Evolutionary conservation across 2,797 vertebrate species (phyloP).

Genomic region (Bradypodion ventrale): DNA sequence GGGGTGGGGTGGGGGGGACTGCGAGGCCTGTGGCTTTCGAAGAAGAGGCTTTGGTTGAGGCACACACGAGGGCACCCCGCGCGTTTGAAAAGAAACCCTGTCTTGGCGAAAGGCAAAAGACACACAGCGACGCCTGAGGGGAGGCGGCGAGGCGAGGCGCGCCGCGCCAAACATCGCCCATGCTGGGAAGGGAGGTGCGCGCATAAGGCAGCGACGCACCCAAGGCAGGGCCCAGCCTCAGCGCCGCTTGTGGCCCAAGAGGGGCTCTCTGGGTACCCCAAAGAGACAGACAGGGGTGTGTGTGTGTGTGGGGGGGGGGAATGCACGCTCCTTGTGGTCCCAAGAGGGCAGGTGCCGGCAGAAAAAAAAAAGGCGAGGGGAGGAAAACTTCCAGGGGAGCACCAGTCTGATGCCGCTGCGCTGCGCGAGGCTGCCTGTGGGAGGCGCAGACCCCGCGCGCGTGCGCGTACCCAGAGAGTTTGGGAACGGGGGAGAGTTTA

Average conservation of each 20-base stretch:
- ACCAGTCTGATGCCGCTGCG: neutral
- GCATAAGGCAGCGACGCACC: neutral
- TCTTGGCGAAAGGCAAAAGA: no score
- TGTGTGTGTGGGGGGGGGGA: no score
- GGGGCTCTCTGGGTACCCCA: neutral
- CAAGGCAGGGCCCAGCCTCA: slow-evolving; percentile 14
- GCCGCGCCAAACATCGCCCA: slow-evolving; percentile 6
- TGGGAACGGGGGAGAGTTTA: no score
- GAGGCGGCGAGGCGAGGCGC: neutral
- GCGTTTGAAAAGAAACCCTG: no score
- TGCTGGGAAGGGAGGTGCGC: neutral
- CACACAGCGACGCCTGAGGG: neutral
- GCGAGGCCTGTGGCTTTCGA: neutral
- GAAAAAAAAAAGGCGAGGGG: neutral
- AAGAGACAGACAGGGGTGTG: neutral
- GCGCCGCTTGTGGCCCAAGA: neutral
- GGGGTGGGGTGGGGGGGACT: no score
- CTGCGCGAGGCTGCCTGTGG: neutral
- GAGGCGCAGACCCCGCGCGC: neutral
- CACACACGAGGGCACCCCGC: no score
- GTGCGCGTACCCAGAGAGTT: no score
- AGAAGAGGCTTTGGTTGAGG: no score
- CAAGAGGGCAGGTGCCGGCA: neutral
- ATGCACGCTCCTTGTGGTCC: neutral
- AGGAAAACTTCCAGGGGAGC: neutral